Base-by-base conservation (phyloP, 2,797 vertebrate species). In the Danio kyathit region DNA sequence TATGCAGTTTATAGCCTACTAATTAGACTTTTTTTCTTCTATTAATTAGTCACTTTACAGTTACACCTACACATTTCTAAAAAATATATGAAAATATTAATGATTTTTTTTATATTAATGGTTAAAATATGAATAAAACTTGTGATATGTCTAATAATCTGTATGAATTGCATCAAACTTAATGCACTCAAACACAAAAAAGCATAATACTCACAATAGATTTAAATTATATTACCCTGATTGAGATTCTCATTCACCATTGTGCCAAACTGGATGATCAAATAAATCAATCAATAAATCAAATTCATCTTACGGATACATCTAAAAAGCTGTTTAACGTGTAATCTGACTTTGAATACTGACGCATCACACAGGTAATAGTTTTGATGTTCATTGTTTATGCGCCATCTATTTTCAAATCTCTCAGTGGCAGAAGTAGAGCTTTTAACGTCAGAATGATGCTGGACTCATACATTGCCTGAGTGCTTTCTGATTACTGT, bases 371-470 rank as follows among this genome's bases (percentile, higher is more conserved):
- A 19, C 38, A 19, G 51, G 10, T 52, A 38, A 52, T 38, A 16
- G 14, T 71, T n/a, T 71, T 56, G 11, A 43, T 41, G 65, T 29
- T 49, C 4, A 9, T 29, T 49, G 29, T 67, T 67, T 67, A 67
- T 67, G 16, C 44, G n/a, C 16, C 16, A 6, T 54, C 6, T 56
- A 19, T 71, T 56, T 71, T 41, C 5, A 56, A 71, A 43, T 59
- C 13, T 38, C 40, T 16, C 48, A 16, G 16, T 5, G 19, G 11
- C 48, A 76, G 14, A 51, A n/a, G 52, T 29, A 74, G 19, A n/a
- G 56, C 41, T 48, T 54, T 60, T 60, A 74, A 48, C 60, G 71
- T 74, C 56, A 64, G 48, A 65, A 52, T 54, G 51, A 64, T 21
- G 13, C 40, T 57, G 75, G 21, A 46, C 56, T 74, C 21, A 48